phyloP scores from a whole-genome alignment of 2,888 invertebrate species.

The Drosophila cognata region DNA sequence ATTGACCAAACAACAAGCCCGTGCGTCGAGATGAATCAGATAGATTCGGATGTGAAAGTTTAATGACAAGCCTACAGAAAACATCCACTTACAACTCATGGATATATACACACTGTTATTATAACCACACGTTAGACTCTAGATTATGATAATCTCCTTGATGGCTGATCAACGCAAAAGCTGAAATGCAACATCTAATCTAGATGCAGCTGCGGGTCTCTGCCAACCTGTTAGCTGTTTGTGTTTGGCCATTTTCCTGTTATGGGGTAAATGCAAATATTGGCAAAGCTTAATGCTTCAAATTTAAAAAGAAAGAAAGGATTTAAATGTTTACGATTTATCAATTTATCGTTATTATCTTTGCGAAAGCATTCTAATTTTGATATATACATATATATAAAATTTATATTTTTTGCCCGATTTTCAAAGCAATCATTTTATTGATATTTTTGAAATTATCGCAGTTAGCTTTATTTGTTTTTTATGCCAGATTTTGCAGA shows the following conservation, averaged over 20 bases:
- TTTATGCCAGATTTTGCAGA: background rate
- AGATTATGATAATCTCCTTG: constrained; percentile 72
- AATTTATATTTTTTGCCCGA: background rate
- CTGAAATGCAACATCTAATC: constrained; percentile 59
- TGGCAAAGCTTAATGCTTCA: background rate
- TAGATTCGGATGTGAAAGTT: constrained; percentile 77
- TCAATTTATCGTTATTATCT: background rate
- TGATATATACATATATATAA: background rate
- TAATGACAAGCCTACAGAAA: constrained; percentile 65
- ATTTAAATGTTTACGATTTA: background rate
- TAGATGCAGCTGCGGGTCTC: constrained; percentile 66
- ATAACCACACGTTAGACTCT: constrained; percentile 8
- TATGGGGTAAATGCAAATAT: constrained; percentile 24
- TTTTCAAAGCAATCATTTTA: background rate
- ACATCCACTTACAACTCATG: constrained; percentile 25
- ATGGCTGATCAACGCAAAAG: constrained; percentile 57
- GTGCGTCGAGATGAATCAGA: constrained; percentile 66
- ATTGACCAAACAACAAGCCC: constrained; percentile 48
- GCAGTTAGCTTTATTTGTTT: background rate
- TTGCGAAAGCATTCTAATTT: background rate
- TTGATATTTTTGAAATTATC: background rate
- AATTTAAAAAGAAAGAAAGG: background rate
- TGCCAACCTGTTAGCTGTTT: constrained; percentile 52
- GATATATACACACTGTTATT: background rate
- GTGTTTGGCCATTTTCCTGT: constrained; percentile 24